Base-by-base conservation (phyloP, 2,113 vertebrate genomes). In the Strix aluco region DNA sequence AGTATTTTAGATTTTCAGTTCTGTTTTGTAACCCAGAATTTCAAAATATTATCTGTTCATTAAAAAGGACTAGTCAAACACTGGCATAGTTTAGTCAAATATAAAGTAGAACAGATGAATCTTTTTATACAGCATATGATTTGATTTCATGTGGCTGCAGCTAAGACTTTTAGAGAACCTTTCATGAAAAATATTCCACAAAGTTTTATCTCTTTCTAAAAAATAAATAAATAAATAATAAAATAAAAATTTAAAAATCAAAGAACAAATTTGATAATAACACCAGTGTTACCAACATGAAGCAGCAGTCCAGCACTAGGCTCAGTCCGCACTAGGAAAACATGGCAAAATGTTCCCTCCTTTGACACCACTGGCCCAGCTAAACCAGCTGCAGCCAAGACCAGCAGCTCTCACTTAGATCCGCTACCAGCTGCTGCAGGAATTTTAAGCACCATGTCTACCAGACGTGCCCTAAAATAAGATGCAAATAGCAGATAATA, bases 1-100 rank as follows among this genome's bases (percentile, higher is more conserved):
- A 98, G 98, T 82, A 98, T 98, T 98, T 98, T 98, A 98, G 98
- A 98, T 98, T 98, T 98, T 98, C 98, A 98, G 98, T 98, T 98
- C 98, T 98, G 97, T 97, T 98, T 98, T 97, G 92, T 98, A 98
- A 98, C 97, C 98, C 98, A 98, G 98, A 98, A 97, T 98, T 98
- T 97, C 97, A 98, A 98, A 97, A 98, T 97, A 98, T 98, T 98
- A 98, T 98, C 98, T 98, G 98, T 97, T 98, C 97, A 98, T 97
- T 98, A 96, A 98, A 98, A 98, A 98, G 98, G 98, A 98, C 97
- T 98, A 98, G 94, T 98, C 96, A 98, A 98, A 98, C 98, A 98
- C 96, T 98, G 97, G 98, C 97, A 98, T 97, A 98, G 96, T 98
- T 98, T 97, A 98, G 97, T 98, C 97, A 98, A 97, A 96, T 97